These are phyloP conservation scores for Dynastes hyllus DNA, from an alignment of 2,888 invertebrate genomes.

Conservation along the genomic window DNA sequence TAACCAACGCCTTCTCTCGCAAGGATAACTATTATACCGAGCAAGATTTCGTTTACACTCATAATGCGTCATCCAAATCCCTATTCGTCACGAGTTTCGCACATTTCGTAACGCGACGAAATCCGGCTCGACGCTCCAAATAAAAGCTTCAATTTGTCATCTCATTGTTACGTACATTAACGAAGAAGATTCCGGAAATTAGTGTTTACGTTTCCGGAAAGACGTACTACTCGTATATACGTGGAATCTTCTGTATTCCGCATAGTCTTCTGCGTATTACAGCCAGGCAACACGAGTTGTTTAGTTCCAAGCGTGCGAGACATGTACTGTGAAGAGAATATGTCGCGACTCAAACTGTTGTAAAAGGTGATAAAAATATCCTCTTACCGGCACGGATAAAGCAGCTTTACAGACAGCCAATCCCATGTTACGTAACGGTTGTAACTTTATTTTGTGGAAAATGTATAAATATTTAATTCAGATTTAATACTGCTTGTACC, in stretches of 20 bases:
- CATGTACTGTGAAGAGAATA: not conserved
- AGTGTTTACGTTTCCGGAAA: slow-evolving; percentile 39
- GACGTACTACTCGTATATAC: not conserved
- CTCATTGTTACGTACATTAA: slow-evolving; percentile 45
- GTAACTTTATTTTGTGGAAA: no score
- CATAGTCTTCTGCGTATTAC: not conserved
- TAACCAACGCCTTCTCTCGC: not conserved
- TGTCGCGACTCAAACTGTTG: not conserved
- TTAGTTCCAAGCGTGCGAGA: not conserved
- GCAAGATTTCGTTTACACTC: slow-evolving; percentile 38
- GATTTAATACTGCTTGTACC: no score
- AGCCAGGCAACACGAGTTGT: not conserved
- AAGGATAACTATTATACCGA: slow-evolving; percentile 19
- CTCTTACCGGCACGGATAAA: no score
- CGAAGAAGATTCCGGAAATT: slow-evolving; percentile 34
- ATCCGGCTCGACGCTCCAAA: slow-evolving; percentile 22
- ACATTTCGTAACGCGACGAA: slow-evolving; percentile 18
- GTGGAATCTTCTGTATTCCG: not conserved
- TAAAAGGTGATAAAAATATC: not conserved
- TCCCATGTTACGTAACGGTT: no score
- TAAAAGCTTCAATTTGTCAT: slow-evolving; percentile 47
- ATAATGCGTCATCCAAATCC: slow-evolving; percentile 38
- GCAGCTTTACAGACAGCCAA: no score
- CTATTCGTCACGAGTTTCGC: slow-evolving; percentile 18
- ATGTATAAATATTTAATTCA: no score